These are phyloP conservation scores for silkworm (Bombyx mori) DNA, from an alignment of 1,140 invertebrate species.

Conservation along the genomic window DNA sequence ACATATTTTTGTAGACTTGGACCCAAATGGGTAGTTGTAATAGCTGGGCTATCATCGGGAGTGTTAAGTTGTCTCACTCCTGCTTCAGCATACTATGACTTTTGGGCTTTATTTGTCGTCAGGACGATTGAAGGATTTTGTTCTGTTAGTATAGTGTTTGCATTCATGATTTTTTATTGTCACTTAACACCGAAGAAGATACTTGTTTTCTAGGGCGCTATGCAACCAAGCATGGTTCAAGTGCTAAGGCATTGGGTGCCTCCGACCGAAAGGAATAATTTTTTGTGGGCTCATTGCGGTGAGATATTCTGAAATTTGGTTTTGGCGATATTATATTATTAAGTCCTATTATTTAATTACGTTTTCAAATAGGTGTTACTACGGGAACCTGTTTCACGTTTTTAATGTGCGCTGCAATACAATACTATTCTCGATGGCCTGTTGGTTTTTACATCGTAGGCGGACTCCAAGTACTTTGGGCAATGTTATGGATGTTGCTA, in stretches of 20 bases:
- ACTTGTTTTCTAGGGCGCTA: constrained; percentile 67
- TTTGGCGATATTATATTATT: not conserved
- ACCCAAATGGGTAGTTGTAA: constrained; percentile 75
- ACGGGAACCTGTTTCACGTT: constrained; percentile 79
- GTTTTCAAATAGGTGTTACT: constrained; percentile 68
- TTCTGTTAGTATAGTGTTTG: constrained; percentile 65
- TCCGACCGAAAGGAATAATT: constrained; percentile 70
- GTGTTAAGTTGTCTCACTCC: constrained; percentile 77
- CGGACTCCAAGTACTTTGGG: constrained; percentile 75
- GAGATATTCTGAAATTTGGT: constrained; percentile 27
- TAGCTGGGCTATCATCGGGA: constrained; percentile 75
- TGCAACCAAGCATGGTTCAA: constrained; percentile 76
- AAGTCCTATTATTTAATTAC: not conserved
- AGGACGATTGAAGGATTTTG: constrained; percentile 75
- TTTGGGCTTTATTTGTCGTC: constrained; percentile 68
- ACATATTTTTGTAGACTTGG: constrained; percentile 40
- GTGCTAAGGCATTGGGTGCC: constrained; percentile 77
- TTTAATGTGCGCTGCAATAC: constrained; percentile 73
- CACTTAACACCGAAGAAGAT: constrained; percentile 42
- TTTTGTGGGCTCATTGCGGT: constrained; percentile 68
- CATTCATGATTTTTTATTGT: not conserved
- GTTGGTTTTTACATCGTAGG: constrained; percentile 81
- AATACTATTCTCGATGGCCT: constrained; percentile 77
- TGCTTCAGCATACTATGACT: constrained; percentile 71
- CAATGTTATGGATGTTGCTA: constrained; percentile 74